These are phyloP conservation scores for Lasiurus borealis DNA, from an alignment of 2,113 vertebrate species.

Conservation along the genomic window DNA sequence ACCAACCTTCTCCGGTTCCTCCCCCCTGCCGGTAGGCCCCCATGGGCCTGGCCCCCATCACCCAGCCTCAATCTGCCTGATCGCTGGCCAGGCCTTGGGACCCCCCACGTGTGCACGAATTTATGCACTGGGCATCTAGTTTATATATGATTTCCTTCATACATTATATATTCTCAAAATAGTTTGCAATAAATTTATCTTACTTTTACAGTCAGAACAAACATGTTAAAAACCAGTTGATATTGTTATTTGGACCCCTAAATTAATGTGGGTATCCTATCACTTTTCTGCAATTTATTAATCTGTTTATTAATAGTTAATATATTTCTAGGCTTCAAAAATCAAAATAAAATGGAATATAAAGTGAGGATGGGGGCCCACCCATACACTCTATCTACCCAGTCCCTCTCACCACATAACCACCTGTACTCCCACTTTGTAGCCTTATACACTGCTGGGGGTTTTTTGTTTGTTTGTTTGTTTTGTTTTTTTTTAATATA, in stretches of 20 bases:
- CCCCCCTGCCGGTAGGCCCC: no score
- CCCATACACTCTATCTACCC: not conserved
- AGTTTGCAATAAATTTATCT: not conserved
- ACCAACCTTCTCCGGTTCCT: no score
- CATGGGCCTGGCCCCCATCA: no score
- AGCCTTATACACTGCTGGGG: not conserved
- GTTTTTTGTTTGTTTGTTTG: no score
- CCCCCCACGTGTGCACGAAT: no score
- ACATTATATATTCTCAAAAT: conserved; percentile 15
- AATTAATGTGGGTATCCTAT: not conserved
- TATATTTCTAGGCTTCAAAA: conserved; percentile 16
- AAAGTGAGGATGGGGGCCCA: not conserved
- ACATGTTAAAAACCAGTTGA: not conserved
- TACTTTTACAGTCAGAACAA: conserved; percentile 42
- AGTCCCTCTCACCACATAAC: not conserved
- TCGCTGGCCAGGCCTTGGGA: no score
- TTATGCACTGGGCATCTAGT: no score
- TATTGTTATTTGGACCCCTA: not conserved
- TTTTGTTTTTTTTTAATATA: no score
- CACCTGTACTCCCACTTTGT: not conserved
- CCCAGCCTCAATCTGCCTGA: no score
- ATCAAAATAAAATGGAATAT: conserved; percentile 21
- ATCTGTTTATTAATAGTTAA: not conserved
- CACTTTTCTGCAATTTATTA: not conserved
- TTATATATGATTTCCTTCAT: conserved; percentile 11